These are phyloP conservation scores for Sturmia bella DNA, from an alignment of 2,888 invertebrate species.

Conservation along the genomic window DNA sequence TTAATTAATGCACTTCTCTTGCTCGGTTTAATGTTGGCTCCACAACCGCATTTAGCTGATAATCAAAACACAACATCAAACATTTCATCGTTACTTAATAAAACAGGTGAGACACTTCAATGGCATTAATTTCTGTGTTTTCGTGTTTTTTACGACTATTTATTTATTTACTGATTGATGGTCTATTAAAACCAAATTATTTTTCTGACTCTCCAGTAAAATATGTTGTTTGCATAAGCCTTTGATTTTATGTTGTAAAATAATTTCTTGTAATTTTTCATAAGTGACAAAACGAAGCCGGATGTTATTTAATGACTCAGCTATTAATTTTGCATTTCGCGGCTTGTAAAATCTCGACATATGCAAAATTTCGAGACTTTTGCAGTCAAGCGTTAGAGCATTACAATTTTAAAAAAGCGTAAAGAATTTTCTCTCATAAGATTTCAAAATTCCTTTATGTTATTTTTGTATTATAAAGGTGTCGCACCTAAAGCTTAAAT, in stretches of 20 bases:
- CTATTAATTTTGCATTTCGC: too few relatives aligned
- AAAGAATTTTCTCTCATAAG: too few relatives aligned
- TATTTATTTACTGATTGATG: constrained; percentile 15
- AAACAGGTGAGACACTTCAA: constrained; percentile 56
- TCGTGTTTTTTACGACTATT: constrained; percentile 11
- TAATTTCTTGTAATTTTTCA: too few relatives aligned
- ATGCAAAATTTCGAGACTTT: too few relatives aligned
- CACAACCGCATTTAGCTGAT: neutral
- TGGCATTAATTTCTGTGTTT: neutral
- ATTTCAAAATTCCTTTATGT: too few relatives aligned
- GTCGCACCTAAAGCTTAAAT: too few relatives aligned
- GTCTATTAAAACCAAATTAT: constrained; percentile 43
- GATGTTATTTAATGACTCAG: too few relatives aligned
- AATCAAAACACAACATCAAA: constrained; percentile 38
- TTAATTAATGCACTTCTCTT: constrained; percentile 34
- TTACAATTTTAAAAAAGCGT: neutral
- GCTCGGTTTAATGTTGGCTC: constrained; percentile 28
- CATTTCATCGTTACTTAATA: constrained; percentile 49
- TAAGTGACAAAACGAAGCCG: neutral
- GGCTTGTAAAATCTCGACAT: too few relatives aligned
- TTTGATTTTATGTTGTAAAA: neutral
- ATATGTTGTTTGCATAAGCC: neutral
- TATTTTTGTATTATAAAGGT: too few relatives aligned
- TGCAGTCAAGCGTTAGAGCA: too few relatives aligned
- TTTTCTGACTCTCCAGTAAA: neutral